A percentile compares a stretch with the other conserved stretches of the same genome.
Evolutionary conservation across 2,888 invertebrate genomes (phyloP).

Genomic region (Bellardia pandia): DNA sequence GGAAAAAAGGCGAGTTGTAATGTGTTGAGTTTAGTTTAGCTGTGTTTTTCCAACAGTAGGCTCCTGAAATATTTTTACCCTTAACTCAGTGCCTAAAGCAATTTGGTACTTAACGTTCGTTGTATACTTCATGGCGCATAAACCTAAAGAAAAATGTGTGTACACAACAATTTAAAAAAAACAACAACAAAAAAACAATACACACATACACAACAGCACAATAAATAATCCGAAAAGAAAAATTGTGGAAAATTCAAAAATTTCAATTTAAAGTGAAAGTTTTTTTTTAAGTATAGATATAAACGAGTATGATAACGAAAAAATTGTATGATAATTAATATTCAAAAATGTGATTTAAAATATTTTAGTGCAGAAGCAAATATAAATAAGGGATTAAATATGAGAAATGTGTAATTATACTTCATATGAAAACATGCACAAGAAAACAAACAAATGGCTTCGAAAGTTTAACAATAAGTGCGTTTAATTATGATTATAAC

Average conservation of each 20-base stretch:
- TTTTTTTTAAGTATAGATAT: neutral
- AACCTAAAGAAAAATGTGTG: slow-evolving; percentile 62
- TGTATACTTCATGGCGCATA: slow-evolving; percentile 69
- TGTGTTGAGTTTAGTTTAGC: slow-evolving; percentile 40
- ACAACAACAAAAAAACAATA: slow-evolving; percentile 42
- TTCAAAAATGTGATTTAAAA: neutral
- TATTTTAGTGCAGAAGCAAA: slow-evolving; percentile 30
- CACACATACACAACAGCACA: slow-evolving; percentile 19
- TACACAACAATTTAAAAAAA: slow-evolving; percentile 58
- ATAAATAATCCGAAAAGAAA: slow-evolving; percentile 11
- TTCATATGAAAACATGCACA: neutral
- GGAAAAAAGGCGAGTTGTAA: slow-evolving; percentile 34
- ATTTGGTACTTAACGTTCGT: slow-evolving; percentile 69
- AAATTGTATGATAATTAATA: neutral
- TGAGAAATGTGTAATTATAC: neutral
- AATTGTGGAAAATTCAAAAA: slow-evolving; percentile 14
- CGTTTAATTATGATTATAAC: slow-evolving; percentile 1
- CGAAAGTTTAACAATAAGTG: slow-evolving; percentile 4
- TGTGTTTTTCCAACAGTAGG: slow-evolving; percentile 58
- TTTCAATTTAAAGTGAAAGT: slow-evolving; percentile 20
- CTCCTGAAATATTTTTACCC: slow-evolving; percentile 63
- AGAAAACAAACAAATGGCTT: neutral
- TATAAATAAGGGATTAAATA: neutral
- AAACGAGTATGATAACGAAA: neutral
- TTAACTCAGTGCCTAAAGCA: slow-evolving; percentile 72